A percentile compares a stretch with the other conserved stretches of the same genome.
Evolutionary conservation across 2,888 invertebrate species (phyloP).

Genomic region (Drosophila paucipuncta): DNA sequence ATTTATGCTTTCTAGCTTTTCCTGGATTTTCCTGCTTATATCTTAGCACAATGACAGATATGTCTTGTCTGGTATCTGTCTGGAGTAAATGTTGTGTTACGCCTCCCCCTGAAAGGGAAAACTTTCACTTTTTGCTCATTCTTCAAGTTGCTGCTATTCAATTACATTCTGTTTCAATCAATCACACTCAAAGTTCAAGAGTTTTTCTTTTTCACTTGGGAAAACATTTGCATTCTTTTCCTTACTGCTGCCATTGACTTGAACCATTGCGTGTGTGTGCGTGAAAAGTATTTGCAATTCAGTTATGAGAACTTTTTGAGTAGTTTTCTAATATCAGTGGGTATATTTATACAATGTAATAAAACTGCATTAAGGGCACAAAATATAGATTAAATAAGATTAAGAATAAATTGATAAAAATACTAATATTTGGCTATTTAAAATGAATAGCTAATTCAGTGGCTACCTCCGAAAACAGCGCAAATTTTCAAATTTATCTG

Average conservation of each 20-base stretch:
- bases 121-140: conserved; percentile 62
- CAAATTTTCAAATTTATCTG: neutral
- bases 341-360: neutral
- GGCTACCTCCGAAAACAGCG: neutral
- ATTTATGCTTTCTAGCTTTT: conserved; percentile 49
- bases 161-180: conserved; percentile 69
- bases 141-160: conserved; percentile 56
- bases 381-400: neutral
- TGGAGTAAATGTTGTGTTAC: conserved; percentile 33
- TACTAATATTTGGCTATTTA: neutral
- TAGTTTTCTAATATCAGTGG: conserved; percentile 2
- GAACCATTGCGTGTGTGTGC: neutral
- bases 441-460: neutral
- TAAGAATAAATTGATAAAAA: neutral
- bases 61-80: conserved; percentile 58
- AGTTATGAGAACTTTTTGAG: conserved; percentile 31
- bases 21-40: conserved; percentile 5
- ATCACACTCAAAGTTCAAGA: conserved; percentile 71
- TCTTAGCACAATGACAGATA: conserved; percentile 35
- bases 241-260: conserved; percentile 1
- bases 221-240: conserved; percentile 47
- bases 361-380: neutral
- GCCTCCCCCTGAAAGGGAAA: conserved; percentile 51
- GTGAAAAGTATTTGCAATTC: conserved; percentile 23
- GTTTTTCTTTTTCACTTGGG: conserved; percentile 34